These are phyloP conservation scores for Butastur rufipennis DNA, from an alignment of 2,113 vertebrate genomes.

Conservation along the genomic window DNA sequence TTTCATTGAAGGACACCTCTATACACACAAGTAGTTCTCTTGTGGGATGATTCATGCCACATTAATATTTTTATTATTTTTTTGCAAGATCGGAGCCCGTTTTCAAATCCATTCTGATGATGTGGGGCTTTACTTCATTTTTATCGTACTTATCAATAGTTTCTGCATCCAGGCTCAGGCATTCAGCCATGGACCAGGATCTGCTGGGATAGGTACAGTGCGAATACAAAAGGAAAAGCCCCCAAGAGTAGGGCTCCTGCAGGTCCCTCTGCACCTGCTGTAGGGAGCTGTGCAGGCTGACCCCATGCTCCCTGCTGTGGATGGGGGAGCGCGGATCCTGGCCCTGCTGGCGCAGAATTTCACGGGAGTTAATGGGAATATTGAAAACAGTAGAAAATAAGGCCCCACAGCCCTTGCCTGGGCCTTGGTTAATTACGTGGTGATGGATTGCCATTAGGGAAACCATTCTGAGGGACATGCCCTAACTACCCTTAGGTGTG, in stretches of 20 bases:
- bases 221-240: not conserved
- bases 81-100: accelerated
- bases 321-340: accelerated
- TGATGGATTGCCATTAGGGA: slow-evolving; percentile 19
- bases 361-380: not conserved
- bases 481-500: not conserved
- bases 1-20: not conserved
- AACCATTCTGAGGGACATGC: not conserved
- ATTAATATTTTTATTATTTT: not conserved
- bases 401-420: not conserved
- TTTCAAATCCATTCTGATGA: not conserved
- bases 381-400: not conserved
- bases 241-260: not conserved
- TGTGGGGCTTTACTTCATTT: not conserved
- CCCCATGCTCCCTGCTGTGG: not conserved
- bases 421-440: not conserved
- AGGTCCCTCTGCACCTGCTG: not conserved
- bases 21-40: not conserved
- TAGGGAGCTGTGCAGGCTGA: not conserved
- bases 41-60: not conserved
- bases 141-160: accelerated
- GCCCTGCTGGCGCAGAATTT: not conserved
- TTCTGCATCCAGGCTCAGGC: not conserved
- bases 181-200: not conserved
- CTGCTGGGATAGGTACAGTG: not conserved